A percentile compares a stretch with the other conserved stretches of the same genome.
phyloP scores from a whole-genome alignment of 2,797 vertebrate species.

The Saguinus oedipus region DNA sequence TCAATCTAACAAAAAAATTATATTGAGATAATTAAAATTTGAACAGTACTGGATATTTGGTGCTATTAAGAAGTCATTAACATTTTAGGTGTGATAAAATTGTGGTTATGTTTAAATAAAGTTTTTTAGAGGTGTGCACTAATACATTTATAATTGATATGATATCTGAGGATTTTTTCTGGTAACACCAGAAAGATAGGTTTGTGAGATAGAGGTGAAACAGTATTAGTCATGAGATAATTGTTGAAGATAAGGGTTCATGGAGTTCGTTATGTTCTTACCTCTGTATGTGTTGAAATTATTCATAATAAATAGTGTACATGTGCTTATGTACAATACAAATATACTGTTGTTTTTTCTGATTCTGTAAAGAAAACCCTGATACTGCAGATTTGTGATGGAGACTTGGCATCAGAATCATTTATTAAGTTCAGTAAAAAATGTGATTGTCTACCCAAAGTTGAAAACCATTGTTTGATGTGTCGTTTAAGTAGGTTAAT shows the following conservation, averaged over 20 bases:
- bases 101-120: conserved; percentile 2
- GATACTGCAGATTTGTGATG: not conserved
- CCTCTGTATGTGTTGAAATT: not conserved
- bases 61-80: not conserved
- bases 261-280: not conserved
- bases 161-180: not conserved
- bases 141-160: not conserved
- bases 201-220: not conserved
- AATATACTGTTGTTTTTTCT: not conserved
- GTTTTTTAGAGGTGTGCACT: not conserved
- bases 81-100: not conserved
- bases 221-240: not conserved
- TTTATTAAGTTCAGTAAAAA: not conserved
- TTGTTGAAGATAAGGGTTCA: conserved; percentile 14
- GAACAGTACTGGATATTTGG: not conserved
- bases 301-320: not conserved
- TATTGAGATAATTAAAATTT: not conserved
- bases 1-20: conserved; percentile 7
- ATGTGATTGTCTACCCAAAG: not conserved
- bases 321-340: not conserved
- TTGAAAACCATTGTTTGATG: not conserved
- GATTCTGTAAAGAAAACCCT: not conserved
- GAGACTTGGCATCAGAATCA: not conserved
- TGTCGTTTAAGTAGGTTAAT: not conserved
- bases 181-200: not conserved